phyloP scores from a whole-genome alignment of 2,113 vertebrate genomes.

The Aspiorhynchus laticeps region DNA sequence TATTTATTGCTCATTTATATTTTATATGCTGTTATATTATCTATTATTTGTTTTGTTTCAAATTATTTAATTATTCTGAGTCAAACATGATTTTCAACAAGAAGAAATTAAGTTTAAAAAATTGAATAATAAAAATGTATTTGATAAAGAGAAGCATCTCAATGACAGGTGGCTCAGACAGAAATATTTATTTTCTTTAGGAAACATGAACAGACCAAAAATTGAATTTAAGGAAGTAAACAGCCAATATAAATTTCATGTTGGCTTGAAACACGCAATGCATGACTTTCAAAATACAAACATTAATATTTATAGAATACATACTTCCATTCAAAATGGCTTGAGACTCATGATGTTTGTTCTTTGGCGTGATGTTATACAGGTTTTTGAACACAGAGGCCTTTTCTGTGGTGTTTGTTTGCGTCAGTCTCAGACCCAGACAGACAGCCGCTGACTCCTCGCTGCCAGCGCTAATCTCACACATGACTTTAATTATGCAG shows the following conservation, averaged over 20 bases:
- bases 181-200: background rate
- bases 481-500: conserved; percentile 36
- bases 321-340: background rate
- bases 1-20: background rate
- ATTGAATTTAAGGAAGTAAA: background rate
- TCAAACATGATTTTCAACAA: background rate
- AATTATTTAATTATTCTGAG: background rate
- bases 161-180: background rate
- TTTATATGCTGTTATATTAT: background rate
- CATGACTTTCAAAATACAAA: background rate
- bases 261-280: background rate
- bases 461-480: conserved; percentile 19
- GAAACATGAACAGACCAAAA: background rate
- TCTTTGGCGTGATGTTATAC: background rate
- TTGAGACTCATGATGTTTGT: background rate
- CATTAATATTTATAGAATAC: background rate
- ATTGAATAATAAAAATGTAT: background rate
- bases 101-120: too few species aligned
- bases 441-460: conserved; percentile 34
- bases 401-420: background rate
- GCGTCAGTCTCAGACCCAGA: conserved; percentile 22
- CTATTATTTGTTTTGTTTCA: background rate
- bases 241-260: background rate
- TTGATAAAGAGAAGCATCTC: background rate
- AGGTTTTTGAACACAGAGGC: background rate